Evolutionary conservation across 2,113 vertebrate species (phyloP), one percentile per base, ranked within the genome.

Genomic region (Menura novaehollandiae): DNA sequence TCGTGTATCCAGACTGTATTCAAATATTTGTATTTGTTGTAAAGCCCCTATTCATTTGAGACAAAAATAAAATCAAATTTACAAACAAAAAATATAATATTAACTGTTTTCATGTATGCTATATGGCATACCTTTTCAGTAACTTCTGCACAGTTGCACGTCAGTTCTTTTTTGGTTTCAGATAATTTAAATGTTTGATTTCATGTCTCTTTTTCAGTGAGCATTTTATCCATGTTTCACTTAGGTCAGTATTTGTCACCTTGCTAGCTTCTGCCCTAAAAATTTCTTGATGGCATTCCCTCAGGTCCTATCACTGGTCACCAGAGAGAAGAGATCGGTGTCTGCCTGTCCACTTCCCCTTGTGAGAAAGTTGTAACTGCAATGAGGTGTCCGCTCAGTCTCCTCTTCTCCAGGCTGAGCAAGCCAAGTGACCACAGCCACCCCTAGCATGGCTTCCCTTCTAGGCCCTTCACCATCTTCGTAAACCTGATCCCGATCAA

Each of bases 21-120:
- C 3, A 85, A 79, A 60, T 69, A 69, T 64, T 91, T 94, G 2
- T 8, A 67, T 67, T 66, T 75, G 9, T 37, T 88, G 20, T 43
- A 71, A 92, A 78, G 7, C 3, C 17, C 13, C 5, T 74, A 35
- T 59, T 63, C 4, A 84, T 85, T 56, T 76, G 11, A 91, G 39
- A 87, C 5, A 59, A 72, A 87, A 88, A 58, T 66, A 66, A 68
- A 87, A 51, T 4, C 5, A 85, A 82, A 13, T 9, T n/a, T 74
- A 53, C 3, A 62, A 73, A 27, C 1, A 77, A 53, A 63, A 10
- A 5, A 0, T 3, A 2, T 66, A 13, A 51, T 15, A 2, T 27
- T 76, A 58, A 62, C 3, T 58, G 32, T 39, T 79, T 4, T 35
- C 24, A 32, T 62, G 4, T 11, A 12, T 39, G 13, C 6, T 52